Evolutionary conservation across 2,113 vertebrate species (phyloP).

Genomic region (Rhagologus leucostigma): DNA sequence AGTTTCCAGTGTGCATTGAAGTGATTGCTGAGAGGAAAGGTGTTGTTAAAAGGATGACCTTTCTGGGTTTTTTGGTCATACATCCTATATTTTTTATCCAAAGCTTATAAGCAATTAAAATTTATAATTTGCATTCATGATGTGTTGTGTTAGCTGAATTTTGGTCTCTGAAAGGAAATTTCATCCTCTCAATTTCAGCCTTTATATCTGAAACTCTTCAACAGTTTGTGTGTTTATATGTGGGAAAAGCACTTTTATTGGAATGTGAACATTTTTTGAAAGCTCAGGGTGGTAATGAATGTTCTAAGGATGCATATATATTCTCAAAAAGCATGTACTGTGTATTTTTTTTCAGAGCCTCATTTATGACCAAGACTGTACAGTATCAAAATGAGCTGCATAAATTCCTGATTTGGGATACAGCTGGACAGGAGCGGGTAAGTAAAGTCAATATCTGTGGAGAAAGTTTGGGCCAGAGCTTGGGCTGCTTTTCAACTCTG

Average conservation of each 20-base stretch:
- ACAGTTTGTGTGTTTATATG: neutral
- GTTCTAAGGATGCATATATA: neutral
- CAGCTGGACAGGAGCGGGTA: constrained; percentile 93
- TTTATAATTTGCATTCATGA: neutral
- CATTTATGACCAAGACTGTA: constrained; percentile 98
- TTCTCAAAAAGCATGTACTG: neutral
- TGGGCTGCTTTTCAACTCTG: neutral
- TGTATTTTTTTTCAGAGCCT: constrained; percentile 79
- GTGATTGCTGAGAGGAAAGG: neutral
- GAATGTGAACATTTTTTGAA: neutral
- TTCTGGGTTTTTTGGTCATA: neutral
- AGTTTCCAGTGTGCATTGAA: neutral
- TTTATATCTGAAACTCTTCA: neutral
- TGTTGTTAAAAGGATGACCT: neutral
- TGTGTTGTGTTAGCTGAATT: neutral
- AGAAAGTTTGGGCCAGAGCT: neutral
- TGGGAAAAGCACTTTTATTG: neutral
- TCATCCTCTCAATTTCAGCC: neutral
- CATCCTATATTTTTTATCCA: neutral
- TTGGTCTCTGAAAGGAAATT: neutral
- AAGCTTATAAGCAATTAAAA: neutral
- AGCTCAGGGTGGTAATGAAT: neutral
- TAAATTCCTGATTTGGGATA: constrained; percentile 98
- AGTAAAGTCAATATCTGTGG: constrained; percentile 52
- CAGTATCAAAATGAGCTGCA: constrained; percentile 95